Percentiles rank a stretch among this genome's conserved stretches.
Evolutionary conservation across 1,140 invertebrate species (phyloP).

Genomic region (Conus betulinus): DNA sequence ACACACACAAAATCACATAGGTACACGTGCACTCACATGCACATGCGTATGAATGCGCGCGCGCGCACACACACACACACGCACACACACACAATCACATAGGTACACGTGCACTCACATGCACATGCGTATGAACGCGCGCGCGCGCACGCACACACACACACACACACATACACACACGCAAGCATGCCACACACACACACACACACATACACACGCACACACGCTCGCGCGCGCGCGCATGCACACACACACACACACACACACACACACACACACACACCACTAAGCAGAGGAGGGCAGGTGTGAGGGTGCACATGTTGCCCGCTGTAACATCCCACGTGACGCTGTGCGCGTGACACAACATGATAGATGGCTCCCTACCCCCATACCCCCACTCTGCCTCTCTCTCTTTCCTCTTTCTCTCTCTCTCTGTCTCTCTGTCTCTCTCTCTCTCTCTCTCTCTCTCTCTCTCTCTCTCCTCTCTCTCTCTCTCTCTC

Average conservation of each 20-base stretch:
- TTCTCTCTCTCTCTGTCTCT: neutral
- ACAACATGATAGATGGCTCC: neutral
- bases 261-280: neutral
- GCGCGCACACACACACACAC: neutral
- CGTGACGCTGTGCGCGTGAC: neutral
- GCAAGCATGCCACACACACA: neutral
- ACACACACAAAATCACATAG: too few species aligned
- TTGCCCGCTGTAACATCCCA: neutral
- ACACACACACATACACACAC: conserved; percentile 3
- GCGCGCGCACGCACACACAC: too few species aligned
- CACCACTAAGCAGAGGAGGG: neutral
- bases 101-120: neutral
- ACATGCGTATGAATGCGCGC: neutral
- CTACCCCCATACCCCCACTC: neutral
- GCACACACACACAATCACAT: neutral
- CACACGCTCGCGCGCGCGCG: neutral
- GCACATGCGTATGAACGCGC: neutral
- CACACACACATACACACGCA: neutral
- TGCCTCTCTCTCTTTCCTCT: too few species aligned
- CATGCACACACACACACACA: neutral
- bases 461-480: too few species aligned
- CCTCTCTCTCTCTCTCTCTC: too few species aligned
- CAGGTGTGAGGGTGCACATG: neutral
- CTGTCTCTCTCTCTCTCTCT: neutral
- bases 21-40: too few species aligned